A percentile compares a stretch with the other conserved stretches of the same genome.
Conservation (phyloP, 1,140 invertebrate species). For the Drosophila lacertosa region DNA sequence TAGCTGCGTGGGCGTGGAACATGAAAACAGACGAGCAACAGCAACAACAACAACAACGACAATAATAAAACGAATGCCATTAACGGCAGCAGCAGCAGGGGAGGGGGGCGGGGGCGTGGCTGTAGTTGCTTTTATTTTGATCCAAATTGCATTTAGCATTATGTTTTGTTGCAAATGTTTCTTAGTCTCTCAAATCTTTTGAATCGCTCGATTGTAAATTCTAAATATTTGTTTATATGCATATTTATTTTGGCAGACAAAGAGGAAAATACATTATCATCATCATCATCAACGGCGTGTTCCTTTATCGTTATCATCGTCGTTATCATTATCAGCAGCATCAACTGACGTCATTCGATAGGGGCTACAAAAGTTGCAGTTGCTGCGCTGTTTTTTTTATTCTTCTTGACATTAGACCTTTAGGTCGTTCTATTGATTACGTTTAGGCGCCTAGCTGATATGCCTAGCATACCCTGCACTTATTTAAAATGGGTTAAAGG, state of each 20-base stretch:
- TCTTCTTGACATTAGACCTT: conserved; percentile 9
- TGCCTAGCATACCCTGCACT: too few species aligned
- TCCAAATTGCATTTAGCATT: conserved; percentile 71
- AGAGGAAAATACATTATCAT: not conserved
- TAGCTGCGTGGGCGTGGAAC: conserved; percentile 57
- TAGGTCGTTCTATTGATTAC: conserved; percentile 12
- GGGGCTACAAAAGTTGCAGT: not conserved
- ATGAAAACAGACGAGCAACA: conserved; percentile 28
- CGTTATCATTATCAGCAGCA: not conserved
- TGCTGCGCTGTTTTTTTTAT: not conserved
- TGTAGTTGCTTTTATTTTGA: conserved; percentile 5
- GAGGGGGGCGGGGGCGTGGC: not conserved
- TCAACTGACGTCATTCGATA: conserved; percentile 14
- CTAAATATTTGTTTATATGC: conserved; percentile 12
- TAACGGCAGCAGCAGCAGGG: not conserved
- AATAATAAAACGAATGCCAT: not conserved
- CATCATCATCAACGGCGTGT: not conserved
- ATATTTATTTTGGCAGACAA: not conserved
- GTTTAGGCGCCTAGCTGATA: conserved; percentile 14
- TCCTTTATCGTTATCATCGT: not conserved
- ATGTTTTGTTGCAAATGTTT: conserved; percentile 43
- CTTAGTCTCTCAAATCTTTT: conserved; percentile 1
- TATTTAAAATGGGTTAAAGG: too few species aligned
- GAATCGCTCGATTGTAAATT: conserved; percentile 1
- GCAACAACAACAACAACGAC: not conserved